Evolutionary conservation across 2,113 vertebrate genomes (phyloP).

Genomic region (Cyanocitta stelleri): DNA sequence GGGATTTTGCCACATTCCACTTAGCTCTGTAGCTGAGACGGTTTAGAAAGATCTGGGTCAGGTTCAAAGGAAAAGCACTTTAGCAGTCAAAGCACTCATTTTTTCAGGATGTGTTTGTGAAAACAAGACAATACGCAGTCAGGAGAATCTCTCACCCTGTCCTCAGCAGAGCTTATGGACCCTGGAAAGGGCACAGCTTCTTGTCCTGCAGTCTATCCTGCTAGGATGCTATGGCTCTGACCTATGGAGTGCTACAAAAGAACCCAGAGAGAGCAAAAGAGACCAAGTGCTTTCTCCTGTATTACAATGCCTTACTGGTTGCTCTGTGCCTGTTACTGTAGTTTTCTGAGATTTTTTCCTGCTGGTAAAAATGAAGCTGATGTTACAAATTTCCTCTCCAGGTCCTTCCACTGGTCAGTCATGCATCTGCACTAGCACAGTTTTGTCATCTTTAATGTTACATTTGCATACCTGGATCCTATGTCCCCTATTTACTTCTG

Average conservation of each 20-base stretch:
- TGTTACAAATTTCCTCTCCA: background rate
- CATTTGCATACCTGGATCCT: background rate
- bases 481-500: background rate
- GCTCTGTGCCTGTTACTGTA: background rate
- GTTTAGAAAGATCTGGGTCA: constrained; percentile 57
- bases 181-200: background rate
- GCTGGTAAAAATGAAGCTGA: background rate
- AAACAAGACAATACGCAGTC: background rate
- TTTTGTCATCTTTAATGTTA: background rate
- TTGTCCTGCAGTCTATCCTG: background rate
- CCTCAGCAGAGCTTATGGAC: background rate
- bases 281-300: background rate
- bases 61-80: constrained; percentile 43
- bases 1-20: background rate
- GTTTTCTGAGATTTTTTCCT: background rate
- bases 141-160: background rate
- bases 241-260: background rate
- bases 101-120: background rate
- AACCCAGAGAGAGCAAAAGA: background rate
- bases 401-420: background rate
- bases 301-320: background rate
- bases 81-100: background rate
- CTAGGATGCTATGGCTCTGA: background rate
- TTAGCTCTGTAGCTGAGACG: background rate
- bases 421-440: background rate